Conservation (phyloP, 2,888 invertebrate species). For the Torymus texanus region DNA sequence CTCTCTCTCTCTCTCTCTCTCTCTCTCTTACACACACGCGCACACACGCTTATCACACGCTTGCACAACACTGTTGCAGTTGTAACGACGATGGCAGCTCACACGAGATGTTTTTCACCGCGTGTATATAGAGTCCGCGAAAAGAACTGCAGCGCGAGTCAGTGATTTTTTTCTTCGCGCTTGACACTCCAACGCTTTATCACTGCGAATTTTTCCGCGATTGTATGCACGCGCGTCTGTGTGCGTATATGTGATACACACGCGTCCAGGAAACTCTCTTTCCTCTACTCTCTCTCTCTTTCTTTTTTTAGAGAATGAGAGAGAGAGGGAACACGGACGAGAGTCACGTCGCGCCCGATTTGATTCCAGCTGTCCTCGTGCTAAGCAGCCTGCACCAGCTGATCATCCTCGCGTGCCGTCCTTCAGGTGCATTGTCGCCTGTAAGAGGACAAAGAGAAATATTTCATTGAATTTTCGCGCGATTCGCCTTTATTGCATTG, state of each 20-base stretch:
- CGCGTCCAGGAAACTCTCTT: no score
- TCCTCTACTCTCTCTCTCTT: neutral
- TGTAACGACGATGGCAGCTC: conserved; percentile 1
- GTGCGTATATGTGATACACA: no score
- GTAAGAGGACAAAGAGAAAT: conserved; percentile 4
- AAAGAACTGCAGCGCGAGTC: neutral
- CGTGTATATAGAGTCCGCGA: neutral
- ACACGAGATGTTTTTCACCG: neutral
- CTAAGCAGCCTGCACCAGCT: neutral
- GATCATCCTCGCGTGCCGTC: neutral
- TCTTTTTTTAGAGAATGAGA: neutral
- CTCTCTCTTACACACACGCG: neutral
- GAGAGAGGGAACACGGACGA: neutral
- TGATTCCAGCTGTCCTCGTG: conserved; percentile 1
- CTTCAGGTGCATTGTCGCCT: conserved; percentile 4
- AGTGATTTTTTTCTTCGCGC: neutral
- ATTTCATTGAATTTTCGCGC: no score
- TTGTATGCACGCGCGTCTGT: no score
- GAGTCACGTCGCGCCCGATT: conserved; percentile 19
- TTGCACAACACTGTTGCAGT: conserved; percentile 16
- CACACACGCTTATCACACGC: conserved; percentile 11
- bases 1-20: neutral
- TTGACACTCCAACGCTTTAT: neutral
- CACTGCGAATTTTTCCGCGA: conserved; percentile 19
- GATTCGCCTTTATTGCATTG: no score